Evolutionary conservation across 1,140 invertebrate genomes (phyloP).

Genomic region (Drosophila kohkoa): DNA sequence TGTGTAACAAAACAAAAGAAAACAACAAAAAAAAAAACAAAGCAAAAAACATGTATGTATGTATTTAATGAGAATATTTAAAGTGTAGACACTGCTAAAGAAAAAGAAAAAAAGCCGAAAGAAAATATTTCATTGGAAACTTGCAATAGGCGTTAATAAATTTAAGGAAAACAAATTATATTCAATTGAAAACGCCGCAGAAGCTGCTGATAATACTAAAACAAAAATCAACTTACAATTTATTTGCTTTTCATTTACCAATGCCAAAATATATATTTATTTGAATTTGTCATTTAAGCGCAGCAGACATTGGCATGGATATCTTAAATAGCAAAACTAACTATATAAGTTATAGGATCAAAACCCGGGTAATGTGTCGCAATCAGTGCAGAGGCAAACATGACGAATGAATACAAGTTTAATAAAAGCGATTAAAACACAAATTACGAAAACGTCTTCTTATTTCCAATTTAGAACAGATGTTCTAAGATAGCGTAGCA

Average conservation of each 20-base stretch:
- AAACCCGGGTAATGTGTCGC: conserved; percentile 41
- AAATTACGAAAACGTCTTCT: conserved; percentile 6
- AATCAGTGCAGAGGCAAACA: conserved; percentile 62
- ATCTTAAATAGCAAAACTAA: conserved; percentile 29
- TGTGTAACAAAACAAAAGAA: conserved; percentile 65
- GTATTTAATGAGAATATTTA: conserved; percentile 55
- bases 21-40: conserved; percentile 47
- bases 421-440: conserved; percentile 76
- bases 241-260: conserved; percentile 55
- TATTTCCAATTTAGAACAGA: no score
- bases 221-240: conserved; percentile 39
- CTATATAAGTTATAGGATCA: conserved; percentile 47
- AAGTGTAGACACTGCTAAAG: conserved; percentile 71
- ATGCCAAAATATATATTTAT: conserved; percentile 62
- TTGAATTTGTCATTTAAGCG: conserved; percentile 49
- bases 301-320: conserved; percentile 52
- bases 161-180: conserved; percentile 43
- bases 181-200: conserved; percentile 45
- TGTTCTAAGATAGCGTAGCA: no score
- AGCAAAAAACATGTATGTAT: conserved; percentile 54
- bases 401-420: conserved; percentile 81
- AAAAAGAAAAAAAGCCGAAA: conserved; percentile 27
- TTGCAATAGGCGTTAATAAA: conserved; percentile 53
- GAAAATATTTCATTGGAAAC: conserved; percentile 45
- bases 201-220: conserved; percentile 41